Evolutionary conservation across 1,140 invertebrate species (phyloP), one percentile per base, ranked within the genome.

Genomic region (Streblospio benedicti): DNA sequence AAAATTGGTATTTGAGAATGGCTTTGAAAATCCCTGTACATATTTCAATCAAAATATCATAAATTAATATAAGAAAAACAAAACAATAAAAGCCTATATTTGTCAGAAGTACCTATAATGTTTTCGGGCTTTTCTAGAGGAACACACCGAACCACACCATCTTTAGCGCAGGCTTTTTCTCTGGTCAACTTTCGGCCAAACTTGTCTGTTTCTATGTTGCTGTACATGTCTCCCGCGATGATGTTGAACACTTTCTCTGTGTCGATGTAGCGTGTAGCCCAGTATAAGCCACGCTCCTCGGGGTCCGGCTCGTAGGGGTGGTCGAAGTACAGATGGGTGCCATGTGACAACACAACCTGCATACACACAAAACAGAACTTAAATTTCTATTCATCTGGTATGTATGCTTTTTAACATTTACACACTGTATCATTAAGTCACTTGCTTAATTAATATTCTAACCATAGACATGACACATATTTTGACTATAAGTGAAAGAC

Each of bases 301-400:
- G 73, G 72, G 47, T 75, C 70, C 0, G 72, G 71, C 43, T 74
- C 73, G 18, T 75, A 67, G 0, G 71, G 69, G 35, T 73, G 71
- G 53, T 75, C 73, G 57, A 73, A 69, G 62, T 75, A 75, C 5
- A 73, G 44, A 55, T 73, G 68, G 18, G 71, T 73, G 1, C 67
- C 70, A 30, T 67, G 67, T 0, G 69, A 59, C 47, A 74, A 50
- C 0, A 75, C 64, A 9, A 72, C 67, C 72, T 75, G 61, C 9
- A 59, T n/a, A n/a, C n/a, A n/a, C n/a, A n/a, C n/a, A n/a, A n/a
- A n/a, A n/a, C n/a, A n/a, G n/a, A n/a, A 55, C n/a, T n/a, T n/a
- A n/a, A n/a, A n/a, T n/a, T n/a, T n/a, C n/a, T n/a, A n/a, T n/a
- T n/a, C n/a, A n/a, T n/a, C n/a, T n/a, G n/a, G n/a, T n/a, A n/a